phyloP scores from a whole-genome alignment of 2,113 vertebrate genomes.

The Hydropotes inermis region DNA sequence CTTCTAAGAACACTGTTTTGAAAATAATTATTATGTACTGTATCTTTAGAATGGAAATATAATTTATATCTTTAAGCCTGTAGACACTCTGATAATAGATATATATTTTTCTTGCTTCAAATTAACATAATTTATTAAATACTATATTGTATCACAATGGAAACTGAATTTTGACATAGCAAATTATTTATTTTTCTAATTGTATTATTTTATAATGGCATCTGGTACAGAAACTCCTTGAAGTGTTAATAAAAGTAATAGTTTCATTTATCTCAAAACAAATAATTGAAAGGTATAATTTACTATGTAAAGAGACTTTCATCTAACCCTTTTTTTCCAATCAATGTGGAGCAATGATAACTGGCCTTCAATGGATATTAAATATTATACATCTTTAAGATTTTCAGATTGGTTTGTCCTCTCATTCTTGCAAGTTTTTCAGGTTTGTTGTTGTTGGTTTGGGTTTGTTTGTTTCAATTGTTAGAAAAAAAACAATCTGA shows the following conservation, averaged over 20 bases:
- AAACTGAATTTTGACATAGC: neutral
- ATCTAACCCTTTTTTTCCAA: neutral
- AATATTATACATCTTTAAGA: neutral
- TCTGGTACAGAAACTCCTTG: constrained; percentile 10
- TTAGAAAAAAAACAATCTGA: neutral
- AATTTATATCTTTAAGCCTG: constrained; percentile 25
- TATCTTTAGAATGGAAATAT: neutral
- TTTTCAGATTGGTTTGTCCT: neutral
- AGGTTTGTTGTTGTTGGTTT: neutral
- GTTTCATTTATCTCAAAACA: constrained; percentile 46
- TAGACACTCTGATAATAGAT: neutral
- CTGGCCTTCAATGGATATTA: neutral
- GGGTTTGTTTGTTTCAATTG: neutral
- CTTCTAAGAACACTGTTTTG: constrained; percentile 12
- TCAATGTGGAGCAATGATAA: neutral
- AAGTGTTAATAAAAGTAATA: constrained; percentile 61
- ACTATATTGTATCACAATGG: constrained; percentile 34
- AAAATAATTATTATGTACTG: neutral
- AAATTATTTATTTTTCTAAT: constrained; percentile 33
- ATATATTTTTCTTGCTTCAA: constrained; percentile 31
- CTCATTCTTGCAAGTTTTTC: neutral
- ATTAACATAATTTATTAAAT: constrained; percentile 56
- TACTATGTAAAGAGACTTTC: neutral
- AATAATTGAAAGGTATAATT: neutral
- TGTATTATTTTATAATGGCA: constrained; percentile 25